Base-by-base conservation (phyloP, 2,888 invertebrate genomes). In the Notodonta ziczac region DNA sequence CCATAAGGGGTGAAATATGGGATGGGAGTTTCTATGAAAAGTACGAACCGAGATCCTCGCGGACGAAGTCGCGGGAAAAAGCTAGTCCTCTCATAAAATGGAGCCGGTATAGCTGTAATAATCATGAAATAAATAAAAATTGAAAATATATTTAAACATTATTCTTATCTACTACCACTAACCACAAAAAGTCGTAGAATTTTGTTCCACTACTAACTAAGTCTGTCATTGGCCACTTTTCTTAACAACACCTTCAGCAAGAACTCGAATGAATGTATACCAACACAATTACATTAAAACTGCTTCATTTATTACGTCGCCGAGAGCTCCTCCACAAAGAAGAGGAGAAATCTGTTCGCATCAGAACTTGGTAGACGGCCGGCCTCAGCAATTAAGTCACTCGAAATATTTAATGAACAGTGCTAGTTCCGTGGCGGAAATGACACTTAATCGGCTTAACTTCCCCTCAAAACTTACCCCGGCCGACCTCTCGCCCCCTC, bases 391-490 rank as follows among this genome's bases (percentile, higher is more conserved):
- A 91, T 92, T 91, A 93, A 90, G 88, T 89, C 87, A 83, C 88
- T 88, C 85, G 86, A 91, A 92, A 91, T 92, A 91, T 92, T 92
- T 93, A 92, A 93, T 92, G 91, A 91, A 91, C 90, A 91, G 85
- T 86, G 84, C 90, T 92, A 92, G 92, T 93, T 90, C 84, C 85
- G 87, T 78, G 83, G 82, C 89, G 88, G 90, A 92, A 92, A 91
- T 92, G 90, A 92, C 91, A 93, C 90, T 91, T 91, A 91, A 91
- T 93, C 90, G 88, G 86, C 86, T 92, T 91, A 92, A 91, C 88
- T 92, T 89, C 81, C 85, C 88, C 89, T 87, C 87, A 87, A 88
- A 92, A 92, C 90, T 91, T 91, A 83, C 84, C 83, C 75, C 75
- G 72, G 81, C 77, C 77, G 72, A 82, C 70, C 77, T 75, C 78